Evolutionary conservation across 2,797 vertebrate genomes (phyloP).

Genomic region (Cetoscarus ocellatus): DNA sequence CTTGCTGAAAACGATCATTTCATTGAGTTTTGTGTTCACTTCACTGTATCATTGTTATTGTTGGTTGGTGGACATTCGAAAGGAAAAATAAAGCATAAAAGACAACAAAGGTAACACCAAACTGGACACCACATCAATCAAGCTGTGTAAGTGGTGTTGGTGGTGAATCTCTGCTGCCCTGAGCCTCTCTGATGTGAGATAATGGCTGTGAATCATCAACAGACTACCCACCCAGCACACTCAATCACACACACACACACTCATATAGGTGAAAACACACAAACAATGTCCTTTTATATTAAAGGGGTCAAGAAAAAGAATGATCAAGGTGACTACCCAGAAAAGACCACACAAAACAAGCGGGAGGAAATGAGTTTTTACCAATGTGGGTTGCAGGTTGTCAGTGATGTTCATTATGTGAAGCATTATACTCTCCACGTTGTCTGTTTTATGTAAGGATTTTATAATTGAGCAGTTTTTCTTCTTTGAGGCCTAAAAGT

Average conservation of each 20-base stretch:
- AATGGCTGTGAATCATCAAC: constrained; percentile 63
- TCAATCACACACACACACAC: not conserved
- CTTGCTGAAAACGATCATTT: no score
- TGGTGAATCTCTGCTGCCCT: constrained; percentile 21
- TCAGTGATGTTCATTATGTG: not conserved
- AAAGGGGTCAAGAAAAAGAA: constrained; percentile 39
- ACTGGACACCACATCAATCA: not conserved
- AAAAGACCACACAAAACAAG: constrained; percentile 13
- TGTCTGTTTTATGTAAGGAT: not conserved
- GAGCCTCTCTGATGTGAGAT: constrained; percentile 62
- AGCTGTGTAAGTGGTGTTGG: constrained; percentile 17
- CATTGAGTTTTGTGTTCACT: not conserved
- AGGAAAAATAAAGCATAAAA: constrained; percentile 1
- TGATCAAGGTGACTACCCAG: constrained; percentile 18
- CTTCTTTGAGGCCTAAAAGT: not conserved
- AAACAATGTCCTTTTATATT: constrained; percentile 18
- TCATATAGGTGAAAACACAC: not conserved
- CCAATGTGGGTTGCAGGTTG: constrained; percentile 10
- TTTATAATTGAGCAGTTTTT: not conserved
- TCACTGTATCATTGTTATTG: not conserved
- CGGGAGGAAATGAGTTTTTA: constrained; percentile 25
- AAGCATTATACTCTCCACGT: constrained; percentile 15
- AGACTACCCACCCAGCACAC: not conserved
- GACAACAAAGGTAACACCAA: constrained; percentile 4
- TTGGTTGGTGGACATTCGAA: constrained; percentile 20